Conservation (phyloP, 23 tunicate genomes). For the Trididemnum nubilum region DNA sequence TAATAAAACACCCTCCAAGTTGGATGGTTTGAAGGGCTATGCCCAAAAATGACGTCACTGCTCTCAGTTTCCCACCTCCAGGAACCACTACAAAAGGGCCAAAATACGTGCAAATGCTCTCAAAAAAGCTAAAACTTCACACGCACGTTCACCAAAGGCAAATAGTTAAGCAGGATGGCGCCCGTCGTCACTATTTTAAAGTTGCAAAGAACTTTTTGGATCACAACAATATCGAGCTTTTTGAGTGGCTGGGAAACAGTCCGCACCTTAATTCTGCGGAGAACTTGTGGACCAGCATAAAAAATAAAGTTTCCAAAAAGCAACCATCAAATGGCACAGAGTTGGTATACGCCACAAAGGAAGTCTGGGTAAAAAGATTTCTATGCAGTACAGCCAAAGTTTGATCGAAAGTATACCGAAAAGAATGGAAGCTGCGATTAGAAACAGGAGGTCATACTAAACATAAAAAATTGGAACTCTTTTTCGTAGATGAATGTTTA, state of each 20-base stretch:
- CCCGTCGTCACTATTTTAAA: background rate
- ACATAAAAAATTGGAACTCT: background rate
- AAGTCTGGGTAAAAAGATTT: background rate
- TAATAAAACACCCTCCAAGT: background rate
- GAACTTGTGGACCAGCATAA: background rate
- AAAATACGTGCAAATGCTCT: too few species aligned
- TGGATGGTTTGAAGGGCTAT: background rate
- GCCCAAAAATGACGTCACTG: background rate
- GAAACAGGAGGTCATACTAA: background rate
- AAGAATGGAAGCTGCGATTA: background rate
- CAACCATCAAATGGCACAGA: background rate
- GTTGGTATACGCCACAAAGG: too few species aligned
- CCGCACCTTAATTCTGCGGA: background rate
- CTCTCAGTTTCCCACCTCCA: too few species aligned
- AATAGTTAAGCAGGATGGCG: background rate
- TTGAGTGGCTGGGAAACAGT: background rate
- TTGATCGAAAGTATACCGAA: too few species aligned
- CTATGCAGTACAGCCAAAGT: background rate
- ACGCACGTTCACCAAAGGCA: background rate
- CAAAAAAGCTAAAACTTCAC: too few species aligned
- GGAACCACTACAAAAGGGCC: background rate
- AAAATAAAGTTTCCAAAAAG: background rate
- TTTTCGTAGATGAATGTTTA: too few species aligned
- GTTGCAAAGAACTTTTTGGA: too few species aligned
- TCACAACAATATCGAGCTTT: background rate